A percentile compares a stretch with the other conserved stretches of the same genome.
phyloP scores from a whole-genome alignment of 92 coral and sea anemone genomes.

The Siderastrea siderea region DNA sequence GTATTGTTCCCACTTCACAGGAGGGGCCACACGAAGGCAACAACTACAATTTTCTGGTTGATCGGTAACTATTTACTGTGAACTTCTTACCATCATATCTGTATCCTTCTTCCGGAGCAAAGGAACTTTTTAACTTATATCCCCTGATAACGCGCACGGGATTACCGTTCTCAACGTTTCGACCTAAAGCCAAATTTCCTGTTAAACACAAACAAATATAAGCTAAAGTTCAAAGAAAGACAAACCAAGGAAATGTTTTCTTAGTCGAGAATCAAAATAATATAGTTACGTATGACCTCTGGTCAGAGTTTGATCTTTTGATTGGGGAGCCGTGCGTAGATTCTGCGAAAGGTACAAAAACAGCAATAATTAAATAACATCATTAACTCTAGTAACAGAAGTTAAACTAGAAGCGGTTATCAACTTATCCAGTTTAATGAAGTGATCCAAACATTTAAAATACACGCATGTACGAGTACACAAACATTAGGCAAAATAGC shows the following conservation, averaged over 20 bases:
- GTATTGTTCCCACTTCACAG: no score
- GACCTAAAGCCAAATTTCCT: slow-evolving; percentile 89
- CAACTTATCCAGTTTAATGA: no score
- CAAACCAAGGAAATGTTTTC: not conserved
- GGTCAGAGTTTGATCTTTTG: slow-evolving; percentile 86
- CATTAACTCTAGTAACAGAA: no score
- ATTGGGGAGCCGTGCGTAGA: slow-evolving; percentile 92
- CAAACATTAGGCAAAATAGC: no score
- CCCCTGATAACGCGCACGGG: slow-evolving; percentile 98
- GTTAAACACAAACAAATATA: not conserved
- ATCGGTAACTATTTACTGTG: not conserved
- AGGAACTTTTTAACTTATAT: slow-evolving; percentile 82
- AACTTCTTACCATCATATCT: slow-evolving; percentile 89
- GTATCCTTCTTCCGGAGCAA: slow-evolving; percentile 95
- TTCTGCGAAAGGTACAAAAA: slow-evolving; percentile 54
- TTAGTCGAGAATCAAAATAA: not conserved
- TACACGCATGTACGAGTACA: no score
- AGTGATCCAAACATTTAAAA: no score
- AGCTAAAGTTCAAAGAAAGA: not conserved
- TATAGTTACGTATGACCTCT: slow-evolving; percentile 61
- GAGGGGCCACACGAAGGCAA: no score
- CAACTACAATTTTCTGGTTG: no score
- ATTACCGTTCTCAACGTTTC: slow-evolving; percentile 77
- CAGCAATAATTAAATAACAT: not conserved
- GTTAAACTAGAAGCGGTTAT: no score